phyloP scores from a whole-genome alignment of 2,888 invertebrate genomes.

The Athetis lepigone region DNA sequence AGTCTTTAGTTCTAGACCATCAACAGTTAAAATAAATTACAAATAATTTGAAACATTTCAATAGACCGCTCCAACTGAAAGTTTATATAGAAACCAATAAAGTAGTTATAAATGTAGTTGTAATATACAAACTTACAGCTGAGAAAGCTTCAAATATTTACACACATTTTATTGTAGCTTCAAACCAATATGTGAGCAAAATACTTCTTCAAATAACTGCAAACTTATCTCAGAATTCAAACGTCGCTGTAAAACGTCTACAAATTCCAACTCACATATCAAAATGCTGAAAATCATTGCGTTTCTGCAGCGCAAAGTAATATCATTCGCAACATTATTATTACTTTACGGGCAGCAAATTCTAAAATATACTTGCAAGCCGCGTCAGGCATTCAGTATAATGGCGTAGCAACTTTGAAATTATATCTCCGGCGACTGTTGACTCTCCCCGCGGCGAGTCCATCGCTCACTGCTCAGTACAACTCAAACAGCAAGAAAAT shows the following conservation, averaged over 20 bases:
- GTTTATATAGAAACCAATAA: not conserved
- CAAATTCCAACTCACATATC: constrained; percentile 57
- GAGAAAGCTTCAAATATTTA: constrained; percentile 14
- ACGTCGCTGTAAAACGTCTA: constrained; percentile 23
- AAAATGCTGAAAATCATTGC: constrained; percentile 58
- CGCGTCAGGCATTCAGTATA: constrained; percentile 68
- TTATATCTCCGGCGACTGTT: constrained; percentile 72
- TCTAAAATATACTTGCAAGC: constrained; percentile 66
- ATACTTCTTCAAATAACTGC: constrained; percentile 44
- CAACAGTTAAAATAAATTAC: constrained; percentile 10
- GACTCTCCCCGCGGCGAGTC: constrained; percentile 71
- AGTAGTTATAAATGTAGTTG: not conserved
- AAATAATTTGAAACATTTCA: not conserved
- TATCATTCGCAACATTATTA: constrained; percentile 66
- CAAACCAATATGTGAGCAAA: constrained; percentile 29
- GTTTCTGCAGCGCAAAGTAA: constrained; percentile 55
- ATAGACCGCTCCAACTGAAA: not conserved
- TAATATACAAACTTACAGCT: not conserved
- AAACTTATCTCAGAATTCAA: constrained; percentile 33
- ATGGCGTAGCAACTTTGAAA: constrained; percentile 76
- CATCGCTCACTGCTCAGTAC: constrained; percentile 73
- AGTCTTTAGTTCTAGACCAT: not conserved
- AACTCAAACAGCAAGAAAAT: constrained; percentile 79
- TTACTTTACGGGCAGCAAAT: constrained; percentile 60
- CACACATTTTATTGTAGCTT: constrained; percentile 10